phyloP scores from a whole-genome alignment of 2,888 invertebrate genomes.

The Epistrophella euchroma region DNA sequence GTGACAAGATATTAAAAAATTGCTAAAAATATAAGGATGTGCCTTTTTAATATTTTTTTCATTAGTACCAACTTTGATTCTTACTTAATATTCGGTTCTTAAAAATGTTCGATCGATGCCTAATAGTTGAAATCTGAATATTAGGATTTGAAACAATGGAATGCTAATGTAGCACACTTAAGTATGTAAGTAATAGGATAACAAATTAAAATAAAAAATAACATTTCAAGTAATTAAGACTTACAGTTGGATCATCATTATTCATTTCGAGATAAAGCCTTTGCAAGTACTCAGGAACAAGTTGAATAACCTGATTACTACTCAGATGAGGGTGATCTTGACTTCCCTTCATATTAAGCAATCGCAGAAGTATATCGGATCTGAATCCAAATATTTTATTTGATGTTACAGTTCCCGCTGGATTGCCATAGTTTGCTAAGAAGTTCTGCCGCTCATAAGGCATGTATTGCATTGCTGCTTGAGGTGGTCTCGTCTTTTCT shows the following conservation, averaged over 20 bases:
- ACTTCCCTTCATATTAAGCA: conserved; percentile 84
- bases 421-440: conserved; percentile 80
- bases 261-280: conserved; percentile 86
- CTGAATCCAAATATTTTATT: conserved; percentile 84
- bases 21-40: too few relatives aligned
- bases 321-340: conserved; percentile 88
- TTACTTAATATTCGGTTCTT: too few relatives aligned
- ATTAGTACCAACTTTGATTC: too few relatives aligned
- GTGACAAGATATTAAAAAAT: too few relatives aligned
- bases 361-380: conserved; percentile 82
- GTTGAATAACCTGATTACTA: conserved; percentile 86
- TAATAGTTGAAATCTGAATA: too few relatives aligned
- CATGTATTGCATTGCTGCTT: conserved; percentile 81
- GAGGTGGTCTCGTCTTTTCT: conserved; percentile 87
- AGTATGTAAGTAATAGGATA: too few relatives aligned
- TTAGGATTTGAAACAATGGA: too few relatives aligned
- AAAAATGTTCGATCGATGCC: too few relatives aligned
- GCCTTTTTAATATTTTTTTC: too few relatives aligned
- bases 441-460: conserved; percentile 81
- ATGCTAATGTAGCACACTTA: too few relatives aligned
- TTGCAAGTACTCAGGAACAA: conserved; percentile 86
- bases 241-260: conserved; percentile 81
- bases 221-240: conserved; percentile 24
- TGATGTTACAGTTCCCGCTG: conserved; percentile 83
- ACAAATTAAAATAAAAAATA: too few relatives aligned